Evolutionary conservation across 1,140 invertebrate species (phyloP).

Genomic region (Vanessa tameamea): DNA sequence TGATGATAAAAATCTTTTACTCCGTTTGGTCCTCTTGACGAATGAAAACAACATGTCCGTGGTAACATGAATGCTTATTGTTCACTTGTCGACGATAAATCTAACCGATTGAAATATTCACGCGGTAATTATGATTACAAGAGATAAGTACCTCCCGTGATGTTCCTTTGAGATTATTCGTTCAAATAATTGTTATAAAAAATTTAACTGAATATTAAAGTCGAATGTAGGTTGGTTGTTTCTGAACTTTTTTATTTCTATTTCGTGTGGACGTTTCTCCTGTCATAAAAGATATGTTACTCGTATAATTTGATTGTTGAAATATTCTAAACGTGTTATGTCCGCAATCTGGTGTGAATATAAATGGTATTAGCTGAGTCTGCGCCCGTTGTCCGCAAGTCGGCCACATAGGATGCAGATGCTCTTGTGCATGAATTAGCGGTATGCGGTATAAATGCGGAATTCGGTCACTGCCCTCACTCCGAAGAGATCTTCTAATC

Average conservation of each 20-base stretch:
- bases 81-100: conserved; percentile 64
- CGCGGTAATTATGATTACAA: conserved; percentile 66
- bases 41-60: conserved; percentile 60
- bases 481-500: conserved; percentile 63
- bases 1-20: conserved; percentile 63
- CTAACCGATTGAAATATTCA: conserved; percentile 71
- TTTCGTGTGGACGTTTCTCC: conserved; percentile 56
- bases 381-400: conserved; percentile 46
- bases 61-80: conserved; percentile 62
- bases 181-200: neutral
- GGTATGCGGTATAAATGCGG: conserved; percentile 73
- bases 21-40: conserved; percentile 59
- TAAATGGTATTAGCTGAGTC: conserved; percentile 55
- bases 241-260: conserved; percentile 16
- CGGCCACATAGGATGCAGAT: conserved; percentile 64
- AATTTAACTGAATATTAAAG: neutral
- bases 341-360: conserved; percentile 51
- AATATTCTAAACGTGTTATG: conserved; percentile 58
- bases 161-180: conserved; percentile 24
- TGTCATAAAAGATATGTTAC: conserved; percentile 61
- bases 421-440: conserved; percentile 72
- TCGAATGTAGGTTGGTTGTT: neutral
- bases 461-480: conserved; percentile 75
- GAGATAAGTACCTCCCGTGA: conserved; percentile 57
- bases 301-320: conserved; percentile 57